Evolutionary conservation across 2,113 vertebrate species (phyloP).

Genomic region (Machaerirhynchus nigripectus): DNA sequence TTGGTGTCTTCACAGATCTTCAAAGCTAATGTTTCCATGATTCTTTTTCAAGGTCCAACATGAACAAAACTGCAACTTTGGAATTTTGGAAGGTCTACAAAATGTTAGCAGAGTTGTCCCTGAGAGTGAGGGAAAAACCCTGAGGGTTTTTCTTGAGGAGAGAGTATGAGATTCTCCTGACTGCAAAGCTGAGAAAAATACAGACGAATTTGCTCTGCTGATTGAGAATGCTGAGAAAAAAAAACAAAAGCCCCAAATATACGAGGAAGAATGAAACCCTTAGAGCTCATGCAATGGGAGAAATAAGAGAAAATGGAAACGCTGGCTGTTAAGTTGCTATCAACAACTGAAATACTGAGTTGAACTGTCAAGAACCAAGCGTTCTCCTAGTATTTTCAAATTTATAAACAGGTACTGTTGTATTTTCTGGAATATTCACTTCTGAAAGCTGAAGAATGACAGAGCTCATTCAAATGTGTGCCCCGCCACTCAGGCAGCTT

Average conservation of each 20-base stretch:
- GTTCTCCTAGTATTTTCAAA: background rate
- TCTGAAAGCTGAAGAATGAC: background rate
- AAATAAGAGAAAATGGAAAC: background rate
- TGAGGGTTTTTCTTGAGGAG: background rate
- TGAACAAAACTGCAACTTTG: background rate
- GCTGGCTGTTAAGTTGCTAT: background rate
- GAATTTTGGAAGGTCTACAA: background rate
- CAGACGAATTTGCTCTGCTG: background rate
- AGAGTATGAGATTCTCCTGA: background rate
- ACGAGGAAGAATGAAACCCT: background rate
- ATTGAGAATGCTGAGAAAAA: background rate
- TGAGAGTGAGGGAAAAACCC: background rate
- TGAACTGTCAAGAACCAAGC: background rate
- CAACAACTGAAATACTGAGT: background rate
- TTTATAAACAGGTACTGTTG: background rate
- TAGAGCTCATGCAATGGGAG: background rate
- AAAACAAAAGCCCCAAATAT: background rate
- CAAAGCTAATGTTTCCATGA: background rate
- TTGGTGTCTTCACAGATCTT: background rate
- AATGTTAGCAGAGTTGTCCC: background rate
- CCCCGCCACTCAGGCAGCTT: background rate
- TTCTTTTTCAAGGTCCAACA: background rate
- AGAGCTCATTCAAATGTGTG: accelerated
- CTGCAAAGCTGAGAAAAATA: background rate
- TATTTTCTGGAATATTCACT: background rate